Evolutionary conservation across 2,797 vertebrate species (phyloP), one percentile per base, ranked within the genome.

Genomic region (Melanotaenia trifasciata): DNA sequence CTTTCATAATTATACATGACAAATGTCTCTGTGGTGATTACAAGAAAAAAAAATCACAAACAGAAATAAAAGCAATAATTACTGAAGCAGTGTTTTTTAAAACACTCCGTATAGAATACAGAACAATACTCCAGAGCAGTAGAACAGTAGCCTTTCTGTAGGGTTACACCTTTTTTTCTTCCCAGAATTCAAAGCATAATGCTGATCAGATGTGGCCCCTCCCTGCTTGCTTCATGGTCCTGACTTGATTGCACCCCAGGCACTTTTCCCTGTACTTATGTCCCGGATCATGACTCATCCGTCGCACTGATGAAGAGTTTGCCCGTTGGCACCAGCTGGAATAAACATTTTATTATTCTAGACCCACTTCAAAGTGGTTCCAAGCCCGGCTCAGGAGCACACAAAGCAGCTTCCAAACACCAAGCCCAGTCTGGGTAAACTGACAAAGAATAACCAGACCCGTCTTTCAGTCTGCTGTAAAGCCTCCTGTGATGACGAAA

Each of bases 151-250:
- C 83, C 72, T 76, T 51, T 22, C 40, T 74, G 38, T 70, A 74
- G 22, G 30, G 63, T 76, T 67, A 76, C 64, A 85, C 78, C 64
- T 76, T 63, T 85, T 85, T 81, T 85, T 12, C 86, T 89, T 86
- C 81, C 79, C 67, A 75, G 67, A 43, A 26, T 59, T 76, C n/a
- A 14, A 53, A 73, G 71, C 73, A 5, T 85, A 91, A 90, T 87
- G 64, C 73, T 72, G 79, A 84, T 92, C 90, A 88, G 78, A 91
- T 87, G 90, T 81, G 79, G 74, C 62, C 70, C 76, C 51, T 85
- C 79, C 66, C 80, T 57, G 63, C 56, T 70, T 74, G 35, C 78
- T 69, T 72, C 56, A 58, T 40, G 56, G 65, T 75, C 67, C 63
- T 67, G 58, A 58, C 35, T 53, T 74, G 80, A 89, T 86, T 88